phyloP scores from a whole-genome alignment of 2,797 vertebrate genomes.

The Gymnopithys bicolor region DNA sequence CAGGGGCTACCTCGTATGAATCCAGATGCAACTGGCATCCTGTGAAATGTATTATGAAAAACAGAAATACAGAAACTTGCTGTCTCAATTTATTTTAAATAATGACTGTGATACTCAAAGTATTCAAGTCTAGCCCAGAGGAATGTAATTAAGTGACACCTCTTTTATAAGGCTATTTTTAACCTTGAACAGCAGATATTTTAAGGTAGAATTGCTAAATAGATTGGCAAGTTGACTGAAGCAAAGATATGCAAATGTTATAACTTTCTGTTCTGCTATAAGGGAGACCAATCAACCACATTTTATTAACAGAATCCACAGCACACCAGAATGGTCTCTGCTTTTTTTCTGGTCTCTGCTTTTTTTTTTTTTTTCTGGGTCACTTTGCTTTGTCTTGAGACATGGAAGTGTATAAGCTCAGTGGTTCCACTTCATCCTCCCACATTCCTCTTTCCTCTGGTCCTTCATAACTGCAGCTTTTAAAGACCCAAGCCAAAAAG shows the following conservation, averaged over 20 bases:
- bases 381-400: neutral
- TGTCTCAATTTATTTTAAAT: neutral
- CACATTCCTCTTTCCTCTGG: neutral
- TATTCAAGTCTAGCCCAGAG: neutral
- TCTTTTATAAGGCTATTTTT: neutral
- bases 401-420: accelerated
- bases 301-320: neutral
- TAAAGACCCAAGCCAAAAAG: neutral
- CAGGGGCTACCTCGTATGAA: neutral
- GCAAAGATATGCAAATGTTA: neutral
- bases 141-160: neutral
- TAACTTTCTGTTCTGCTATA: neutral
- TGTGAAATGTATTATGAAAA: neutral
- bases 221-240: neutral
- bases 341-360: neutral
- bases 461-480: neutral
- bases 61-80: neutral
- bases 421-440: neutral
- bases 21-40: neutral
- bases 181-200: neutral
- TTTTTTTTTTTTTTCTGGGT: neutral
- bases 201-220: neutral
- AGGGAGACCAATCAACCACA: neutral
- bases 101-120: neutral
- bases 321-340: neutral